Evolutionary conservation across 1,140 invertebrate species (phyloP), one percentile per base, ranked within the genome.

Genomic region (Caenorhabditis inopinata): DNA sequence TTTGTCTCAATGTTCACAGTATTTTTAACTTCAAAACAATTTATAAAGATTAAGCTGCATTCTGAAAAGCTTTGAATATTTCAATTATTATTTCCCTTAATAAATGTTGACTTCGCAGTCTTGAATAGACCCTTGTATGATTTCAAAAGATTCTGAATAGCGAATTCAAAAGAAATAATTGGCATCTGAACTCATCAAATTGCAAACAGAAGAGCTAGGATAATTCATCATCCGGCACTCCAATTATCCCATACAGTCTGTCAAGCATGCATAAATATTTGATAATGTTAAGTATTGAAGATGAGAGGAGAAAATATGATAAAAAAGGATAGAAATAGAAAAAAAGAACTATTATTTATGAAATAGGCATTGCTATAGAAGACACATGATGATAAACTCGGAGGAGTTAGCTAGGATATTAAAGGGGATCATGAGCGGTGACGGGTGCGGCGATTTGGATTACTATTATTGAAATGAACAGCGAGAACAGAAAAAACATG

Each of bases 311-410:
- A n/a, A n/a, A n/a, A n/a, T n/a, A n/a, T 5, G n/a, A 68, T 68
- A 68, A 68, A 3, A 68, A 29, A 68, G 38, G 38, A 18, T 29
- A 68, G 35, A 32, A 29, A 32, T 68, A 32, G 53, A 32, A 53
- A 32, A 21, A 27, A 68, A 68, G 29, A 68, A 68, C 58, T 38
- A 68, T 68, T 68, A 68, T 68, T 68, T 68, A 68, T 68, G 32
- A 18, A 68, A 68, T 68, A 21, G 58, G 16, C 58, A 25, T 5
- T 53, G 49, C 23, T 25, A 38, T 38, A 68, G 32, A 21, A 68
- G 58, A 42, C 58, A 68, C 58, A 68, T 68, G 58, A 68, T 68
- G 58, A 68, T 68, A 68, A 68, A 68, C 58, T 68, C 29, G 58
- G 58, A 58, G 51, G 27, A 68, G 53, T 58, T 58, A 58, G 58